Evolutionary conservation across 2,888 invertebrate species (phyloP).

Genomic region (Neocrepidodera transversa): DNA sequence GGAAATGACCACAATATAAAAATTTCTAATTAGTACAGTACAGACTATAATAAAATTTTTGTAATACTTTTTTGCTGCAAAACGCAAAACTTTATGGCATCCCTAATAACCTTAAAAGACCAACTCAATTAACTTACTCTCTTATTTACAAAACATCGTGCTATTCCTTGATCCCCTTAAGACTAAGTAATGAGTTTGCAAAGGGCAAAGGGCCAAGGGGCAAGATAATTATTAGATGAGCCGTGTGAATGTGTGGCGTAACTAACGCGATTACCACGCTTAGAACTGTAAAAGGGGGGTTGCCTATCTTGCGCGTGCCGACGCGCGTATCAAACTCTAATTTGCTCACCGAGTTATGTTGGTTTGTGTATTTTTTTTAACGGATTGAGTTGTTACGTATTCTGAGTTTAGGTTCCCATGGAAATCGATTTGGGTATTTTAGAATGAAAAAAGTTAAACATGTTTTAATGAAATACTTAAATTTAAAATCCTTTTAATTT

Average conservation of each 20-base stretch:
- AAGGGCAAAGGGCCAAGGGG: slow-evolving; percentile 28
- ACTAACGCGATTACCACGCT: slow-evolving; percentile 58
- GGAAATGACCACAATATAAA: too few species aligned
- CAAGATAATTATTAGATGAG: slow-evolving; percentile 51
- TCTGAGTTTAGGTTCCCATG: slow-evolving; percentile 12
- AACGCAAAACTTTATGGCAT: too few species aligned
- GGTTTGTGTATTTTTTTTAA: not conserved
- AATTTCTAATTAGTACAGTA: too few species aligned
- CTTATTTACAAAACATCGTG: too few species aligned
- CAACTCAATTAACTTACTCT: too few species aligned
- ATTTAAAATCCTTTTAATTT: too few species aligned
- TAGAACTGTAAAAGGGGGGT: slow-evolving; percentile 48
- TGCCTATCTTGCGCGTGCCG: slow-evolving; percentile 48
- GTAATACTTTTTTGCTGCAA: too few species aligned
- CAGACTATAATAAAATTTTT: too few species aligned
- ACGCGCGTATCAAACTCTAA: slow-evolving; percentile 55
- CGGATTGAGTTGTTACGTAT: slow-evolving; percentile 26
- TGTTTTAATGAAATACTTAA: too few species aligned
- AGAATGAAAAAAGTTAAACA: too few species aligned
- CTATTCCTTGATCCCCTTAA: too few species aligned
- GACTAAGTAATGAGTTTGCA: slow-evolving; percentile 23
- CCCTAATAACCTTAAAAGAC: too few species aligned
- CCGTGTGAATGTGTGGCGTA: slow-evolving; percentile 58
- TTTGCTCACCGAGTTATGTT: slow-evolving; percentile 40
- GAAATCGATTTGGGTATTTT: not conserved